Conservation (phyloP, 2,113 vertebrate species). For the Poeciliopsis turrubarensis region DNA sequence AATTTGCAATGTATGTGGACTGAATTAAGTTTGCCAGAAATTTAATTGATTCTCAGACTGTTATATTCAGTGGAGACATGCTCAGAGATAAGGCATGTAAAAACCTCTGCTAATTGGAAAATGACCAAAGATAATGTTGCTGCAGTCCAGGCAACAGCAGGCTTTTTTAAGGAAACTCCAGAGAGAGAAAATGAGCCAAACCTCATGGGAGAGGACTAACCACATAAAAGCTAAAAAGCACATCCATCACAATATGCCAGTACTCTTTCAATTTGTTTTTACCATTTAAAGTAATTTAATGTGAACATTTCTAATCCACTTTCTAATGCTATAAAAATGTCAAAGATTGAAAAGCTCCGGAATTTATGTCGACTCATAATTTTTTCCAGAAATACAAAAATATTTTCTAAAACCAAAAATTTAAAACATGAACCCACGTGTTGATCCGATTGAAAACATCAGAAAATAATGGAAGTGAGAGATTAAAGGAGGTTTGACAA, state of each 20-base stretch:
- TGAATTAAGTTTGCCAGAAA: slow-evolving; percentile 41
- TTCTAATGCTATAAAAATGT: neutral
- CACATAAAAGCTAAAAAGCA: slow-evolving; percentile 32
- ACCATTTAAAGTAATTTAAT: neutral
- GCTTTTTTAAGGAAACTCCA: slow-evolving; percentile 46
- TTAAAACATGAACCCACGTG: neutral
- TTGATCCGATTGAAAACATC: slow-evolving; percentile 4
- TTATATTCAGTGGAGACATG: slow-evolving; percentile 61
- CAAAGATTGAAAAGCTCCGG: neutral
- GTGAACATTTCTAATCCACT: too few relatives aligned
- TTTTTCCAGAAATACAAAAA: neutral
- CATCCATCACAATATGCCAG: slow-evolving; percentile 15
- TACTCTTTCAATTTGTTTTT: slow-evolving; percentile 9
- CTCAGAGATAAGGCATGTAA: slow-evolving; percentile 48
- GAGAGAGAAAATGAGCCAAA: slow-evolving; percentile 43
- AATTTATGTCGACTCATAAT: too few relatives aligned
- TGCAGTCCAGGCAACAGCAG: slow-evolving; percentile 52
- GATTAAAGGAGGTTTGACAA: slow-evolving; percentile 1
- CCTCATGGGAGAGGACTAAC: slow-evolving; percentile 35
- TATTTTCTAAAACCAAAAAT: neutral
- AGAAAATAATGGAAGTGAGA: neutral
- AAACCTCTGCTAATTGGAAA: slow-evolving; percentile 66
- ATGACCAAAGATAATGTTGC: slow-evolving; percentile 61
- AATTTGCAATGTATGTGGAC: slow-evolving; percentile 13
- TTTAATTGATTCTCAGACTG: slow-evolving; percentile 42